Evolutionary conservation across 2,888 invertebrate species (phyloP).

Genomic region (Boloria euphrosyne): DNA sequence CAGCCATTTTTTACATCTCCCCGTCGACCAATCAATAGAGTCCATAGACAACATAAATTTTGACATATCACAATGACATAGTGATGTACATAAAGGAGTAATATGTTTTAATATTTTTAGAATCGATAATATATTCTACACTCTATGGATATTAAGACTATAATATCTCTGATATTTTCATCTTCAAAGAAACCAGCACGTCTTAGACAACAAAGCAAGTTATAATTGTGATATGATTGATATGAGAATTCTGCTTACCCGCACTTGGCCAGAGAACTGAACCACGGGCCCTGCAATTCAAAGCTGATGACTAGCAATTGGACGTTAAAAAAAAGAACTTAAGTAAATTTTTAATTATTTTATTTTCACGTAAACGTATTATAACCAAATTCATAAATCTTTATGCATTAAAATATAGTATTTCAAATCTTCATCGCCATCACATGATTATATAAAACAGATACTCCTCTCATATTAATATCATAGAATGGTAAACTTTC

Average conservation of each 20-base stretch:
- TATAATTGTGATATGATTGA: no score
- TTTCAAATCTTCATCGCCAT: conserved; percentile 33
- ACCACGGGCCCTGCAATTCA: no score
- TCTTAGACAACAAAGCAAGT: no score
- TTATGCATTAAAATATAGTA: neutral
- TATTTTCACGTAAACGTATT: neutral
- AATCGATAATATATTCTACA: neutral
- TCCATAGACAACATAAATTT: conserved; percentile 65
- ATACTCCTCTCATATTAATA: conserved; percentile 58
- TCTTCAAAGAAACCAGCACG: no score
- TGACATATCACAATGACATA: conserved; percentile 54
- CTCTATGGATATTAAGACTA: no score
- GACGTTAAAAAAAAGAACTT: no score
- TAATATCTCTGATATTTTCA: no score
- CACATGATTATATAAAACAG: conserved; percentile 51
- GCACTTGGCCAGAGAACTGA: no score
- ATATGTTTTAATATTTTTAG: conserved; percentile 1
- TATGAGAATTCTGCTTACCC: no score
- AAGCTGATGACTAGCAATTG: no score
- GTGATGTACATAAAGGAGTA: conserved; percentile 25
- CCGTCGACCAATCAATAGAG: conserved; percentile 82
- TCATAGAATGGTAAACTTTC: conserved; percentile 53
- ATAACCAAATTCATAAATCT: neutral
- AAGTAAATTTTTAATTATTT: no score
- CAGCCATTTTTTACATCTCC: conserved; percentile 89